These are phyloP conservation scores for Agrilus mali DNA, from an alignment of 2,888 invertebrate species.

Conservation along the genomic window DNA sequence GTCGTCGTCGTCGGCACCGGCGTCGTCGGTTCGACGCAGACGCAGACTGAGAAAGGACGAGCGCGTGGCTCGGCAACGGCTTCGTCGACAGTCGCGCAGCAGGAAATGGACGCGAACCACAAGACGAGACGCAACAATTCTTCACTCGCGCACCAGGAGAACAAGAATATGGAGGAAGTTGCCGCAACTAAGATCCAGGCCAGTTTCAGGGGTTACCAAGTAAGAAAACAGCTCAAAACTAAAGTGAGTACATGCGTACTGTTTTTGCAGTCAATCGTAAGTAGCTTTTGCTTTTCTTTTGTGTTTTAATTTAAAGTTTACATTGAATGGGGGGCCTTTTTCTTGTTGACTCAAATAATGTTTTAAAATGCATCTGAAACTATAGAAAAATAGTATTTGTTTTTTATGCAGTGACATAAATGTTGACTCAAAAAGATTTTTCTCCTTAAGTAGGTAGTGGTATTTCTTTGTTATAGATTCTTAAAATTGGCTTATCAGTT, in stretches of 20 bases:
- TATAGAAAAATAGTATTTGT: too few relatives aligned
- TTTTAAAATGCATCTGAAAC: too few relatives aligned
- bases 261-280: background rate
- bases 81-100: constrained; percentile 20
- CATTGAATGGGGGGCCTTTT: too few relatives aligned
- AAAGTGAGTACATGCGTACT: constrained; percentile 22
- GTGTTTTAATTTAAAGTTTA: background rate
- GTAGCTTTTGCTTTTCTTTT: background rate
- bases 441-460: too few relatives aligned
- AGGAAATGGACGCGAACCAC: constrained; percentile 9
- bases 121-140: constrained; percentile 3
- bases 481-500: too few relatives aligned
- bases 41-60: constrained; percentile 15
- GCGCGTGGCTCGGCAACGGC: constrained; percentile 15
- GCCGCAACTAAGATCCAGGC: constrained; percentile 61
- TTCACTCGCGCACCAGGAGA: constrained; percentile 4
- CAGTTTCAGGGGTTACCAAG: constrained; percentile 54
- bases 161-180: constrained; percentile 25
- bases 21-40: constrained; percentile 2
- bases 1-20: constrained; percentile 25
- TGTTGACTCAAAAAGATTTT: too few relatives aligned
- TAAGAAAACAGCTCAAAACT: constrained; percentile 33
- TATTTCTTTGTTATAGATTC: too few relatives aligned
- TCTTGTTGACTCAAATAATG: too few relatives aligned
- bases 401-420: too few relatives aligned